Base-by-base conservation (phyloP, 2,888 invertebrate species). In the Callosobruchus maculatus region DNA sequence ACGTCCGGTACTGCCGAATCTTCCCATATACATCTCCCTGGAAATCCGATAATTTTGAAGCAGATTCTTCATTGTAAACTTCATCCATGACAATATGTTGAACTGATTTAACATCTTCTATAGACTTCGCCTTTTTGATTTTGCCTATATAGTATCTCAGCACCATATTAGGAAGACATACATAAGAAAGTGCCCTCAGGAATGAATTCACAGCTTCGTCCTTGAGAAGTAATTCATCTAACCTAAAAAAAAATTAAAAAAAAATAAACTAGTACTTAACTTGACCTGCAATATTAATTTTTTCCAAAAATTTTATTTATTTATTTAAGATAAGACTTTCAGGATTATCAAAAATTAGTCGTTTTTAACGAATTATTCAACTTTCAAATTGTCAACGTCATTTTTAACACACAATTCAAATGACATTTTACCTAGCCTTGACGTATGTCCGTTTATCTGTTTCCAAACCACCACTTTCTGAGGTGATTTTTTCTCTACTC, bases 101-200 rank as follows among this genome's bases (percentile, higher is more conserved):
- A 13, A 49, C 18, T 1, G 49, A 49, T 49, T 49, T 49, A 7
- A 49, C 18, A 13, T 49, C 49, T 49, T 49, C 49, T 13, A 49
- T 49, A 49, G 49, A 49, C 1, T 5, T 49, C 3, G 49, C 49
- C 49, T 49, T 49, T 18, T 49, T 49, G 49, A 49, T 49, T 77
- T 85, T 84, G 0, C 77, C 75, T 0, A 89, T 70, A 77, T 88
- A 82, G 78, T 88, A 83, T 2, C 76, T 76, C 7, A 90, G 78
- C 66, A 86, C 84, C 20, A 84, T 78, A 72, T 85, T 84, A 5
- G 89, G 89, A n/a, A 88, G 83, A 31, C 85, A 86, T 0, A 90
- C 85, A 73, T 84, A 87, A 7, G 88, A 84, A 75, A 90, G 81
- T 4, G 89, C 89, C 76, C 82, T 80, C 18, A 89, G 78, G 73